Conservation (phyloP, 2,888 invertebrate species). For the Eurois occulta region DNA sequence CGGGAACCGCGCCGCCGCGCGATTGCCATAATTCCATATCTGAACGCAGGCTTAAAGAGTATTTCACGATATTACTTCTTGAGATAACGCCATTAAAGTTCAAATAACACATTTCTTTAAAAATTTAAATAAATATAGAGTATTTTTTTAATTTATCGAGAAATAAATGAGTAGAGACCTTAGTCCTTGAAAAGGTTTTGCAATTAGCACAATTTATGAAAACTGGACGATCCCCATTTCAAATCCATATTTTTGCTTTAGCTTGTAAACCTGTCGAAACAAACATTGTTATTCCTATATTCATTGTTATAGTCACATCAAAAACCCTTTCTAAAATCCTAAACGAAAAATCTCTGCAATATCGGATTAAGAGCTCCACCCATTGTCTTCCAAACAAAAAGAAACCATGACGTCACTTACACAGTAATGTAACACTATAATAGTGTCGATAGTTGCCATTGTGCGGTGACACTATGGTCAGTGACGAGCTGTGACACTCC, state of each 20-base stretch:
- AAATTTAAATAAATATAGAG: too few relatives aligned
- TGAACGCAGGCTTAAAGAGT: too few relatives aligned
- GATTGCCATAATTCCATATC: too few relatives aligned
- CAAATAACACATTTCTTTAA: too few relatives aligned
- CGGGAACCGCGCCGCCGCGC: too few relatives aligned
- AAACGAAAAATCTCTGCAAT: not conserved
- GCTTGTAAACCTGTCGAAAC: not conserved
- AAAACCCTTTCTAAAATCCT: not conserved
- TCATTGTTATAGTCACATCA: not conserved
- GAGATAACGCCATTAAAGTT: too few relatives aligned
- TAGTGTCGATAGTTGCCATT: conserved; percentile 58
- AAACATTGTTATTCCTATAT: not conserved
- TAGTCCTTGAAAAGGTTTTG: too few relatives aligned
- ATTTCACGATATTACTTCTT: too few relatives aligned
- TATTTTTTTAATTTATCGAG: too few relatives aligned
- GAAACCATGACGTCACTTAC: conserved; percentile 35
- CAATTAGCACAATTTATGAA: too few relatives aligned
- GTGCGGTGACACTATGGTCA: conserved; percentile 44
- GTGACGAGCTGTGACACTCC: conserved; percentile 48
- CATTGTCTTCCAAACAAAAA: conserved; percentile 58
- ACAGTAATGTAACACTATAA: conserved; percentile 69
- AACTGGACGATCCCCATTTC: too few relatives aligned
- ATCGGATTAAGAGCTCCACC: conserved; percentile 37
- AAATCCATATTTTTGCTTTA: not conserved
- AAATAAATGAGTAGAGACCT: too few relatives aligned